Conservation (phyloP, 2,888 invertebrate genomes). For the Gandaritis pyraliata region DNA sequence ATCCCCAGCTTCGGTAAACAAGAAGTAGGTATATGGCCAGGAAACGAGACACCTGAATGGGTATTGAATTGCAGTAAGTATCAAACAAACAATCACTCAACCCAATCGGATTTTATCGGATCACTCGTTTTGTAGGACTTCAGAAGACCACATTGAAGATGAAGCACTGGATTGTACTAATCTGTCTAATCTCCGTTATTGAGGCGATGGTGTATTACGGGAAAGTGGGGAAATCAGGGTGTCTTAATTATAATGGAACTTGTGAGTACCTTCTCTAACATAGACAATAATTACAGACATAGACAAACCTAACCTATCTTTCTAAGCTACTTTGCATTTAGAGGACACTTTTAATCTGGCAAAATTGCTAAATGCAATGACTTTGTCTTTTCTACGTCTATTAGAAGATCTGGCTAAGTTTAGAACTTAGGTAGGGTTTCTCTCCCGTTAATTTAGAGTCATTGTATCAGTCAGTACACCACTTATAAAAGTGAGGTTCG, state of each 20-base stretch:
- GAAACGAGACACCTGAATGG: constrained; percentile 27
- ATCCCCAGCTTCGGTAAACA: constrained; percentile 14
- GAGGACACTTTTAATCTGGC: too few species aligned
- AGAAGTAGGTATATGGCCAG: constrained; percentile 5
- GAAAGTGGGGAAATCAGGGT: constrained; percentile 57
- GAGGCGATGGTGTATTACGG: constrained; percentile 58
- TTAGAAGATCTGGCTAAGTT: too few species aligned
- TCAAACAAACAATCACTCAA: constrained; percentile 7
- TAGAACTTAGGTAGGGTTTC: too few species aligned
- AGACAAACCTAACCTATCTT: too few species aligned
- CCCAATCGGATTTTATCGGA: constrained; percentile 8
- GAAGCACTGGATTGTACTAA: constrained; percentile 46
- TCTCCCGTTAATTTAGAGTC: too few species aligned
- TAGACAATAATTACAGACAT: too few species aligned
- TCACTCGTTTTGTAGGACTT: constrained; percentile 17
- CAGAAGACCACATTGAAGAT: constrained; percentile 26
- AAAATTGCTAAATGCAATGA: too few species aligned
- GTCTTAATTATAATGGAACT: constrained; percentile 65
- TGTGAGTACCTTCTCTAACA: constrained; percentile 71
- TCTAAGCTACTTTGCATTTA: too few species aligned
- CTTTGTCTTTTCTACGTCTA: too few species aligned
- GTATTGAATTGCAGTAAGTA: constrained; percentile 13
- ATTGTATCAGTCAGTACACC: too few species aligned
- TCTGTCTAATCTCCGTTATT: constrained; percentile 48
- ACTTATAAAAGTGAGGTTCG: too few species aligned